Percentiles rank a stretch among this genome's conserved stretches.
Evolutionary conservation across 2,113 vertebrate species (phyloP).

Genomic region (Pardalotus punctatus): DNA sequence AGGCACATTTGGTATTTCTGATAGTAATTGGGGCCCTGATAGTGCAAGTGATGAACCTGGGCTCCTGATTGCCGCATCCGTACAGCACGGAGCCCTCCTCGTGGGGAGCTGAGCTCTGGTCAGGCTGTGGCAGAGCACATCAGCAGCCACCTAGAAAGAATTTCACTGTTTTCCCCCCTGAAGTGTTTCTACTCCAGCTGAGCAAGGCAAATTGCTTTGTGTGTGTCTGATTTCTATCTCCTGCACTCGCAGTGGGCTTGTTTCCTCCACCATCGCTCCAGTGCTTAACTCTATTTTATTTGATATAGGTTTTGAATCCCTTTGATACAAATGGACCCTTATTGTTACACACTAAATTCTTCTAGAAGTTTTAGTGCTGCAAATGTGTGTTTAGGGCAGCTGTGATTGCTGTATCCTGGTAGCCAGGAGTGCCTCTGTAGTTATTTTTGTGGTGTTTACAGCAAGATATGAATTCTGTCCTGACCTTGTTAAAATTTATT

Average conservation of each 20-base stretch:
- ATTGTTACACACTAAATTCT: neutral
- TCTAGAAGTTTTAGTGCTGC: neutral
- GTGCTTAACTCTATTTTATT: neutral
- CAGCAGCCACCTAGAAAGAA: neutral
- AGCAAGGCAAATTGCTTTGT: neutral
- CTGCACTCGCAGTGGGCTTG: neutral
- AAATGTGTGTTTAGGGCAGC: neutral
- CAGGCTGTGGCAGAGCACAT: neutral
- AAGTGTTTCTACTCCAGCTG: slow-evolving; percentile 5
- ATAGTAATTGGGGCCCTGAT: neutral
- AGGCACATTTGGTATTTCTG: neutral
- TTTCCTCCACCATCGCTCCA: neutral
- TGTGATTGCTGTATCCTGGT: neutral
- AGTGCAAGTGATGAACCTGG: neutral
- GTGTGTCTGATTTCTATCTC: neutral
- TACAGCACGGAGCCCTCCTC: neutral
- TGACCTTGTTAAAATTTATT: slow-evolving; percentile 47
- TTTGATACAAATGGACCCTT: neutral
- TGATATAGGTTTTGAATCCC: neutral
- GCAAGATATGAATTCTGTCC: neutral
- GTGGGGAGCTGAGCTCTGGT: neutral
- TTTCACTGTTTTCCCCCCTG: neutral
- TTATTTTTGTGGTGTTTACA: neutral
- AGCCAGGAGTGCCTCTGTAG: neutral
- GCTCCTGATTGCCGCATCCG: neutral